Percentiles rank a stretch among this genome's conserved stretches.
These are phyloP conservation scores for Phaedon cochleariae DNA, from an alignment of 2,888 invertebrate genomes.

Conservation along the genomic window DNA sequence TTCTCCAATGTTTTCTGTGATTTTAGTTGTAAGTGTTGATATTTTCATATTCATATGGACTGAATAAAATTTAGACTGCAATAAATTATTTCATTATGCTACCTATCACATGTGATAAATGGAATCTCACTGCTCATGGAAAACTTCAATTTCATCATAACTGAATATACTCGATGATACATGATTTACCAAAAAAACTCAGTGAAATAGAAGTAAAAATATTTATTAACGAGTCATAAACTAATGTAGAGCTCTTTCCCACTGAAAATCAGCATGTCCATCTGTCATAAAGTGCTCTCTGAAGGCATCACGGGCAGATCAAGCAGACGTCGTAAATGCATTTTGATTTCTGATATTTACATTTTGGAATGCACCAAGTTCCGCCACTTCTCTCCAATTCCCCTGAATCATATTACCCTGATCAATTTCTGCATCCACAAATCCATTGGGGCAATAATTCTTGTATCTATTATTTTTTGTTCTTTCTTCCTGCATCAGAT, in stretches of 20 bases:
- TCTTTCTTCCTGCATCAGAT: slow-evolving; percentile 13
- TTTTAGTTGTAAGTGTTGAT: no score
- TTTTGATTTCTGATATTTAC: neutral
- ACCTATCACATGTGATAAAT: no score
- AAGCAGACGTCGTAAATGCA: neutral
- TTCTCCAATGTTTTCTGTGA: no score
- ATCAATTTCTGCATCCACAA: neutral
- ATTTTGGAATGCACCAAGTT: neutral
- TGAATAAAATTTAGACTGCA: no score
- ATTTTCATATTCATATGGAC: no score
- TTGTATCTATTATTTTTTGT: neutral
- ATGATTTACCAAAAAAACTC: no score
- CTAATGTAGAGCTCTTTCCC: neutral
- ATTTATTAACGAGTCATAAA: no score
- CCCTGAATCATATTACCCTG: neutral
- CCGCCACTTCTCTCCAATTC: neutral
- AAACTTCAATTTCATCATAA: no score
- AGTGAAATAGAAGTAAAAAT: no score
- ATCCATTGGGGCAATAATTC: neutral
- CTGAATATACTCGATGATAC: no score
- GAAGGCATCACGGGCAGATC: neutral
- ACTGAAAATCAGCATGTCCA: neutral
- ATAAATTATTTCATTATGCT: no score
- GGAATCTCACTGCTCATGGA: no score
- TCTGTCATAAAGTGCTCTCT: neutral